These are phyloP conservation scores for Psittacara wagleri DNA, from an alignment of 2,113 vertebrate genomes.

Conservation along the genomic window DNA sequence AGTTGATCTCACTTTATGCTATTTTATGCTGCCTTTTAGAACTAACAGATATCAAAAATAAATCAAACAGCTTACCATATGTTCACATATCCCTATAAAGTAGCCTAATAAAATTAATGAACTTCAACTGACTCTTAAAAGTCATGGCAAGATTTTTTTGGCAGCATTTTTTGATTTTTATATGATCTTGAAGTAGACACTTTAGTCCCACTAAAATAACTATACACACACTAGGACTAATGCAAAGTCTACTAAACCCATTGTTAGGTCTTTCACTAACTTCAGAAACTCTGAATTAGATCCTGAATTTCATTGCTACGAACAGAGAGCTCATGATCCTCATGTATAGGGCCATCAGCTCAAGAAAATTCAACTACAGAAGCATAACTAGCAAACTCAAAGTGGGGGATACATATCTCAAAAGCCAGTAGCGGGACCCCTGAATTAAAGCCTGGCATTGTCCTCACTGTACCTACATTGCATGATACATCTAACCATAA, in stretches of 20 bases:
- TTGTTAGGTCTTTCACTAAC: background rate
- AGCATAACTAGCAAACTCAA: background rate
- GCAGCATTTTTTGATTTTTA: background rate
- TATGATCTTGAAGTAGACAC: background rate
- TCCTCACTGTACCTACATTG: background rate
- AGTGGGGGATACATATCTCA: rapidly evolving
- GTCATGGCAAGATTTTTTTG: background rate
- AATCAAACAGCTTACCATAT: background rate
- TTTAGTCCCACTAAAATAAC: background rate
- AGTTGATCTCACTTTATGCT: background rate
- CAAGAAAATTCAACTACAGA: background rate
- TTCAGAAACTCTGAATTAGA: background rate
- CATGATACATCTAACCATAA: background rate
- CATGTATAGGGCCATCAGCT: background rate
- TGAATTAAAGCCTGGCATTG: background rate
- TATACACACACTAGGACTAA: background rate
- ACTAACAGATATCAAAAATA: background rate
- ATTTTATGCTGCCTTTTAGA: background rate
- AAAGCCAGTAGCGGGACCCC: background rate
- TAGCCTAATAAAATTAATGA: background rate
- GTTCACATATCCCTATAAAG: background rate
- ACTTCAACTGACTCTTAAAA: background rate
- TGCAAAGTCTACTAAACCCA: background rate
- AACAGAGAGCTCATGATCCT: background rate
- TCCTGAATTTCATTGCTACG: background rate